Evolutionary conservation across 2,113 vertebrate genomes (phyloP).

Genomic region (Trinectes maculatus): DNA sequence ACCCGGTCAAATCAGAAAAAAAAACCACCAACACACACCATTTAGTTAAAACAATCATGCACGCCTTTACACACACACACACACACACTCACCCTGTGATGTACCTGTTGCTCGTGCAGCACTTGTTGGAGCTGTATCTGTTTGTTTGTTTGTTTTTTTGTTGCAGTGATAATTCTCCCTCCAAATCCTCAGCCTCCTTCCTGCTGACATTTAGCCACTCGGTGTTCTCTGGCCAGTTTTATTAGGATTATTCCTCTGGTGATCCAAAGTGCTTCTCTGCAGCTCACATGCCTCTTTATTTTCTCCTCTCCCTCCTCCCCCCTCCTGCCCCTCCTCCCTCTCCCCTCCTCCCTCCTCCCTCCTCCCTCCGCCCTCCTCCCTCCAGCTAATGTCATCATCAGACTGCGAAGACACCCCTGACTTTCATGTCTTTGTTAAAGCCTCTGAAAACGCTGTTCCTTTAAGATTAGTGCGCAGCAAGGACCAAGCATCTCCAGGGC

Average conservation of each 20-base stretch:
- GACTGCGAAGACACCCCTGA: neutral
- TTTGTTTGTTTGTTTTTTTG: too few species aligned
- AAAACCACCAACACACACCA: neutral
- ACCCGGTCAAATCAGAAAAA: constrained; percentile 4
- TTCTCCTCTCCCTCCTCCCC: neutral
- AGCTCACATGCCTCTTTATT: constrained; percentile 6
- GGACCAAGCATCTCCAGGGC: neutral
- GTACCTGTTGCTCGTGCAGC: constrained; percentile 54
- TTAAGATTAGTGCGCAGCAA: neutral
- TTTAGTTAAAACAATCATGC: neutral
- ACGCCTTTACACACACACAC: neutral
- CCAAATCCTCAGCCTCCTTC: constrained; percentile 7
- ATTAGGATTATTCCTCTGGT: constrained; percentile 19
- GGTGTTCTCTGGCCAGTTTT: constrained; percentile 29
- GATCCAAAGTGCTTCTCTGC: neutral
- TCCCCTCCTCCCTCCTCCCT: neutral
- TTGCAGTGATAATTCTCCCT: constrained; percentile 16
- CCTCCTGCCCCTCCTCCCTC: too few species aligned
- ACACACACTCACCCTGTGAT: neutral
- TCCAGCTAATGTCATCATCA: constrained; percentile 5
- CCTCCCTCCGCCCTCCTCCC: constrained; percentile 5
- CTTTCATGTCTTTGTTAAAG: neutral
- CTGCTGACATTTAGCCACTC: constrained; percentile 30
- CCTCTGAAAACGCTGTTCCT: neutral
- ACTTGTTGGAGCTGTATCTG: constrained; percentile 36